Evolutionary conservation across 2,113 vertebrate genomes (phyloP).

Genomic region (Bubo bubo): DNA sequence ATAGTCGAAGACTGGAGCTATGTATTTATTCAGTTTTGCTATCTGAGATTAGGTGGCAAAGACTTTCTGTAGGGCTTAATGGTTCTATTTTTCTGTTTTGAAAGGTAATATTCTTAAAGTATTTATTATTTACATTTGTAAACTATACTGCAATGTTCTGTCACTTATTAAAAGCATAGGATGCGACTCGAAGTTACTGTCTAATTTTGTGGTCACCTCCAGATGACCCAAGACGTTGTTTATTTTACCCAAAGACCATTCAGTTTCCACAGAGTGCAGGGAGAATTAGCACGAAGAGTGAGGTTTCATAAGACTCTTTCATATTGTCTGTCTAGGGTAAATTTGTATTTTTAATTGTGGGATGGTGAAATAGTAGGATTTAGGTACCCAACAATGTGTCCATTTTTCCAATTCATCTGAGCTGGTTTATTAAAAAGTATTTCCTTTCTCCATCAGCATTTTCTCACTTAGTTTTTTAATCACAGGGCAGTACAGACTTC

Average conservation of each 20-base stretch:
- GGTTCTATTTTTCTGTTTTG: constrained; percentile 2
- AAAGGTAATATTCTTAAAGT: constrained; percentile 8
- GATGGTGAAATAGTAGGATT: not conserved
- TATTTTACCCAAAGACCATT: not conserved
- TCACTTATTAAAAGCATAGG: not conserved
- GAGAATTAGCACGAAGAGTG: not conserved
- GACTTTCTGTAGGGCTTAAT: constrained; percentile 28
- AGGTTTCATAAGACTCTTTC: not conserved
- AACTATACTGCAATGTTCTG: not conserved
- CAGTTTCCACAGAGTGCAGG: not conserved
- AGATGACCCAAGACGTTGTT: not conserved
- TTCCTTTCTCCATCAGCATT: not conserved
- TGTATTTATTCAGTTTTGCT: constrained; percentile 50
- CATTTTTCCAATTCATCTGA: not conserved
- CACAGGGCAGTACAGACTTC: not conserved
- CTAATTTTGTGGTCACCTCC: not conserved
- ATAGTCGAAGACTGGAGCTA: not conserved
- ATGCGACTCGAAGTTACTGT: not conserved
- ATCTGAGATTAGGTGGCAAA: constrained; percentile 31
- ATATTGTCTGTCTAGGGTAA: not conserved
- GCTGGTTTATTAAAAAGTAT: not conserved
- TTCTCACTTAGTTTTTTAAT: not conserved
- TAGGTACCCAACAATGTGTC: not conserved
- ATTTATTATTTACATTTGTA: constrained; percentile 10
- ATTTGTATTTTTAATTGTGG: not conserved